Base-by-base conservation (phyloP, 2,113 vertebrate genomes). In the Marmota flaviventris region DNA sequence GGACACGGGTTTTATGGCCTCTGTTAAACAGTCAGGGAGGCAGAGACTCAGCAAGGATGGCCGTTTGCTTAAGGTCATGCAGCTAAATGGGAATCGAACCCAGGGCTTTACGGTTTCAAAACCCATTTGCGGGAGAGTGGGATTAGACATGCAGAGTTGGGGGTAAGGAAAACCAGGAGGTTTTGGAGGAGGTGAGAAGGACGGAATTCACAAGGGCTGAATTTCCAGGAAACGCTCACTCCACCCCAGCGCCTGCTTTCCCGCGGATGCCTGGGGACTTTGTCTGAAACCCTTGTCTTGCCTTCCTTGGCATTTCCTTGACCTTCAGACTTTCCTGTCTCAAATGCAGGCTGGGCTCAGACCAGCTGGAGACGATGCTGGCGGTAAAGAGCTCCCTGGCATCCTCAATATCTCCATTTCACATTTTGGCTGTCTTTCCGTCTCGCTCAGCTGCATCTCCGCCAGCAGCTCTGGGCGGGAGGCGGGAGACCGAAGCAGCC, bases 371-470 rank as follows among this genome's bases (percentile, higher is more conserved):
- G 42, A 2, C 51, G 69, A 13, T 95, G 87, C 72, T 95, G 95
- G 87, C 77, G 91, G 85, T 97, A 94, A 98, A 97, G 72, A 85
- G 25, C 69, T 86, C 84, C 84, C 67, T 96, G 84, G 92, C 76
- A 95, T 84, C 65, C n/a, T 92, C 89, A 97, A 87, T 92, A 67
- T 94, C 90, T 92, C 65, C 72, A 16, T 96, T 95, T 96, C 84
- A 65, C 89, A 87, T 45, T 67, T 94, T 93, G 84, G 83, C 83
- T 96, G 85, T 88, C 65, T 94, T 65, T 95, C 65, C 89, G 97
- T 61, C 51, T 87, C 95, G 96, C 89, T 91, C 89, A 58, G 91
- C 85, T 87, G 39, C 93, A 81, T 85, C 67, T 93, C 67, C 81
- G 24, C 90, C 88, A 76, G 34, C 20, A 61, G 77, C 86, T 25